Percentiles rank a stretch among this genome's conserved stretches.
phyloP scores from a whole-genome alignment of 2,888 invertebrate species.

The Gisinianus flammeolus region DNA sequence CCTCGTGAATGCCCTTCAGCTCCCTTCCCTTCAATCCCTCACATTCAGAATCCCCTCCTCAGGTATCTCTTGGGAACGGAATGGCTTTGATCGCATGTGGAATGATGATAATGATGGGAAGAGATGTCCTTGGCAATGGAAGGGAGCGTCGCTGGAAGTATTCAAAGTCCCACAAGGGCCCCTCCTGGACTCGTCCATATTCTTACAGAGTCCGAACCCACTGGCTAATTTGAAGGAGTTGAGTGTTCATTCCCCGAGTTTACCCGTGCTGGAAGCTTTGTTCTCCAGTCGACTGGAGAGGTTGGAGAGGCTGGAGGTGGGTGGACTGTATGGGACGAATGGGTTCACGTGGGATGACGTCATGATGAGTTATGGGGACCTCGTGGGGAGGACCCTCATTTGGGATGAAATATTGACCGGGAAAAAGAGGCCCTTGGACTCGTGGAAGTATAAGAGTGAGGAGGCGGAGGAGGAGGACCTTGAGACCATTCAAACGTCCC shows the following conservation, averaged over 20 bases:
- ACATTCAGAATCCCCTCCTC: not conserved
- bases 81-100: not conserved
- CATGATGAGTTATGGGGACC: not conserved
- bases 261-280: too few relatives aligned
- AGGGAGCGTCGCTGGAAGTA: not conserved
- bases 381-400: not conserved
- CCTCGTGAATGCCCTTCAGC: slow-evolving; percentile 4
- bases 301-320: not conserved
- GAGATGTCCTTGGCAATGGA: not conserved
- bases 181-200: not conserved
- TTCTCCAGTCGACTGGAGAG: too few relatives aligned
- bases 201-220: not conserved
- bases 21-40: not conserved
- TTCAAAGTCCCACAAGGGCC: not conserved
- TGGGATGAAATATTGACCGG: not conserved
- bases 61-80: not conserved
- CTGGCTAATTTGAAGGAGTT: not conserved
- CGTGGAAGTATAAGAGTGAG: not conserved
- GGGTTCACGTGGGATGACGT: not conserved
- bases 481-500: too few relatives aligned
- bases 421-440: not conserved
- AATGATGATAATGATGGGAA: not conserved
- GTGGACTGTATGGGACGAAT: not conserved
- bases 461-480: too few relatives aligned
- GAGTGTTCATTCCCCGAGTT: not conserved